A percentile compares a stretch with the other conserved stretches of the same genome.
Conservation (phyloP, 2,797 vertebrate genomes). For the Sebastes cheni region DNA sequence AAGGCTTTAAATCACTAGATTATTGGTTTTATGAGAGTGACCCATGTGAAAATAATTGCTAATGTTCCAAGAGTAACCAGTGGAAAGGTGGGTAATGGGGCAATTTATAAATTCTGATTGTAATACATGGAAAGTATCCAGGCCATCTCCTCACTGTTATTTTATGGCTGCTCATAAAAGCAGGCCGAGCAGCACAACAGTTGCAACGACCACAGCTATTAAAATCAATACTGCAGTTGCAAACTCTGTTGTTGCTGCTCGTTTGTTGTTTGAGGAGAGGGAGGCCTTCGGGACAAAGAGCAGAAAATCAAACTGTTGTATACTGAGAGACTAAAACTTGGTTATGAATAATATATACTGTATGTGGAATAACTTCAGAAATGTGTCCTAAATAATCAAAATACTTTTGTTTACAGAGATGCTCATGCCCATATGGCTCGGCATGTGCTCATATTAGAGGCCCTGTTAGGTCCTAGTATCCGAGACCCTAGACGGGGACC, state of each 20-base stretch:
- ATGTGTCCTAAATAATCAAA: neutral
- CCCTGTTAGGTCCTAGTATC: neutral
- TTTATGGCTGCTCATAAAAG: conserved; percentile 83
- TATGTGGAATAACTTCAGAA: neutral
- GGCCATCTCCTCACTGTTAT: conserved; percentile 79
- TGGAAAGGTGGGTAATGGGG: conserved; percentile 87
- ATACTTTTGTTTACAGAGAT: neutral
- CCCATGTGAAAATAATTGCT: conserved; percentile 87
- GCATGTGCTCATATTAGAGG: neutral
- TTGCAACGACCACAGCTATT: conserved; percentile 61
- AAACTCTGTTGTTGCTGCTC: conserved; percentile 50
- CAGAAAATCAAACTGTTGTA: conserved; percentile 15
- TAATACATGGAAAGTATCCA: conserved; percentile 86
- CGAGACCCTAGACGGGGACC: neutral
- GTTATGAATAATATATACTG: neutral
- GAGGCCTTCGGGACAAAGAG: conserved; percentile 14
- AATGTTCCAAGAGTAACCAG: conserved; percentile 86
- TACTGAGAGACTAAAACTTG: neutral
- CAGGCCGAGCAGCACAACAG: conserved; percentile 76
- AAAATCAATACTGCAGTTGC: conserved; percentile 79
- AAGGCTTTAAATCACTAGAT: conserved; percentile 83
- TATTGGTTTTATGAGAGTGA: conserved; percentile 85
- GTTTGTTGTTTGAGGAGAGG: conserved; percentile 44
- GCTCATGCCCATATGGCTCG: neutral
- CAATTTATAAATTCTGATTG: conserved; percentile 88